Evolutionary conservation across 1,140 invertebrate genomes (phyloP), one percentile per base, ranked within the genome.

Genomic region (Brachionus asplanchnoidis): DNA sequence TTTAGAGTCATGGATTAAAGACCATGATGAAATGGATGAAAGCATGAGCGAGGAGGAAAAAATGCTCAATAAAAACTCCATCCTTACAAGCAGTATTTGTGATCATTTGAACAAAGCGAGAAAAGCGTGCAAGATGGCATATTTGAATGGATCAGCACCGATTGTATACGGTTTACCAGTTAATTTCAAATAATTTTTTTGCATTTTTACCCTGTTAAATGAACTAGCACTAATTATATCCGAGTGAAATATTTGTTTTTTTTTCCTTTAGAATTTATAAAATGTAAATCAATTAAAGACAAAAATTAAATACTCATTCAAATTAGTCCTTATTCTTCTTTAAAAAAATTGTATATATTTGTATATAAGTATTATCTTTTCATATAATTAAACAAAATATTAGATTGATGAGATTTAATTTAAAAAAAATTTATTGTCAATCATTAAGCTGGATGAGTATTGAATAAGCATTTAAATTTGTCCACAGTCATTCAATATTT

Each of bases 1-100:
- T 85, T 88, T 95, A 73, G 91, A 92, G 73, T 89, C 90, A 60
- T 93, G 92, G 91, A 42, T 53, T 65, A 75, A 85, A 85, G 84
- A 85, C 44, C 60, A 84, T 46, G 82, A 82, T 68, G 14, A 70
- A 85, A 12, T 82, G 66, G 56, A 14, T 44, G 73, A 77, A 26
- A 26, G 70, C 78, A 17, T 73, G 83, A 8, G 36, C 40, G 66
- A 68, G 42, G 46, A 84, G 20, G 83, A 85, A 9, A 85, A 84
- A 53, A 68, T 36, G 17, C 42, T 50, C 14, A 70, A 23, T 11
- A 75, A 84, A 32, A 60, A 84, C 14, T 70, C 60, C 12, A 46
- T 70, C n/a, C 20, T 73, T 46, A 42, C 26, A 70, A 42, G 20
- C 12, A 53, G 65, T 20, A 46, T 84, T 32, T 84, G 82, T 75